Evolutionary conservation across 2,888 invertebrate genomes (phyloP), one percentile per base, ranked within the genome.

Genomic region (Hipparchia sbordonii): DNA sequence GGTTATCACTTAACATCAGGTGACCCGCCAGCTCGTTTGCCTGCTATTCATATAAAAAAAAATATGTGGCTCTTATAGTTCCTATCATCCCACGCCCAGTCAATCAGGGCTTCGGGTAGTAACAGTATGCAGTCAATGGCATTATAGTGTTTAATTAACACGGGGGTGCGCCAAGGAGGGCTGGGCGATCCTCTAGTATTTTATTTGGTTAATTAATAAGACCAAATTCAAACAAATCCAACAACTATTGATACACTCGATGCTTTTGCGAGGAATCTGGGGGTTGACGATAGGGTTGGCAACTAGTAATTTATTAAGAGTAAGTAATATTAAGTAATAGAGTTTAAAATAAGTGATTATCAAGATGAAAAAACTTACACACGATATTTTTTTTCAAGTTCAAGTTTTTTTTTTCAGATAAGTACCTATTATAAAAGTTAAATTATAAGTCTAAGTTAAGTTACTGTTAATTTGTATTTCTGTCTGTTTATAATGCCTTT

Each of bases 131-230:
- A 76, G 46, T 67, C 72, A 73, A 72, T 67, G 13, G 52, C 45
- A 67, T 74, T 72, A 74, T 54, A 67, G 51, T 54, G 52, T 72
- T 52, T 67, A 73, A 70, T 72, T 70, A 68, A 73, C 71, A 69
- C 65, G 67, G 75, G 75, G 77, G 75, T 74, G 72, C 69, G 57
- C 51, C 52, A 51, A 71, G 66, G 67, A 62, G 69, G 65, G 23
- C 9, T 71, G 72, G 74, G 74, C 69, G 72, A 68, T 67, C 68
- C 73, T 76, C 71, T 76, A 78, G 74, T 76, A 82, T 86, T 87
- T 89, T 88, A 91, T 92, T 90, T 85, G 86, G 89, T 90, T 93
- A 92, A 93, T 93, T 92, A 93, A 92, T 92, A 92, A 89, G 85
- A 89, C 90, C 92, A 85, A 90, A 89, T 85, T 91, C 93, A 92